Percentiles rank a stretch among this genome's conserved stretches.
Evolutionary conservation across 2,113 vertebrate genomes (phyloP).

Genomic region (Todiramphus chloris): DNA sequence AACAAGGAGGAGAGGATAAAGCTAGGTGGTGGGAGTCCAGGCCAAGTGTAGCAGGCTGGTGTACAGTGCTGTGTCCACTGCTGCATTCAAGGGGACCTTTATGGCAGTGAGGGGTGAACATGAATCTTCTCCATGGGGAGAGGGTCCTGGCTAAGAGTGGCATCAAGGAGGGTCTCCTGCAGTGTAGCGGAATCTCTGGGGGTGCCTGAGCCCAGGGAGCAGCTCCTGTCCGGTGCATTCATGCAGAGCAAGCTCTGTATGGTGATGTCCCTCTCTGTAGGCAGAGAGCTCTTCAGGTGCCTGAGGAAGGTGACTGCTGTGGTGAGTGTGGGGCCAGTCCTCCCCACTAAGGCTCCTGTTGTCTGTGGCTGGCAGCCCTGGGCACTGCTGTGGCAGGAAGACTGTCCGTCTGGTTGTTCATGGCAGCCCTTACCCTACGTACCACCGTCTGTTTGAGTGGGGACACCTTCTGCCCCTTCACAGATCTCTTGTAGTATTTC

Average conservation of each 20-base stretch:
- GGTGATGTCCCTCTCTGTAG: fast-evolving
- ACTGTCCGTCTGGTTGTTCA: fast-evolving
- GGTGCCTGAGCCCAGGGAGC: not conserved
- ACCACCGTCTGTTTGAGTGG: fast-evolving
- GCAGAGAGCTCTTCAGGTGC: not conserved
- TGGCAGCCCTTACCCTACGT: fast-evolving
- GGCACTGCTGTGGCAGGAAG: not conserved
- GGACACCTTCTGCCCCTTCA: not conserved
- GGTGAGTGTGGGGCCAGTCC: fast-evolving
- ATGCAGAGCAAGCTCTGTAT: fast-evolving
- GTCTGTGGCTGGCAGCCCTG: not conserved
- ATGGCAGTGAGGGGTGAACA: fast-evolving
- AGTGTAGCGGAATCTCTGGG: not conserved
- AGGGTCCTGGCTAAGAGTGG: fast-evolving
- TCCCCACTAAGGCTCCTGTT: not conserved
- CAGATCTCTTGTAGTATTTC: not conserved
- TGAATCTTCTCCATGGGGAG: not conserved
- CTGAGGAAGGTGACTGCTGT: not conserved
- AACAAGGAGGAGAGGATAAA: not conserved
- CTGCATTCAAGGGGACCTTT: not conserved
- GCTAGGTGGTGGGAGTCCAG: not conserved
- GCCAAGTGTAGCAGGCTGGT: not conserved
- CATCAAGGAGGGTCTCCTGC: not conserved
- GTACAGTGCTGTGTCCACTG: not conserved
- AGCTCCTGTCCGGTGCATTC: fast-evolving